Evolutionary conservation across 2,113 vertebrate genomes (phyloP).

Genomic region (sheep (Ovis aries)): ARS-UI_Ramb_v3.0 NC_056056.1:45776501-45777000

Average conservation of each 20-base stretch:
- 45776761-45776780: constrained; percentile 47
- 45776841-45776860: constrained; percentile 60
- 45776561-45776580: background rate
- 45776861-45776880: constrained; percentile 58
- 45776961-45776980: background rate
- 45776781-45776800: constrained; percentile 36
- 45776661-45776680: background rate
- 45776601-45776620: constrained; percentile 12
- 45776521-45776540: constrained; percentile 55
- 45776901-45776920: constrained; percentile 13
- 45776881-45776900: constrained; percentile 59
- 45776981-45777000: background rate
- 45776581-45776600: constrained; percentile 63
- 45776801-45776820: constrained; percentile 58
- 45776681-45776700: constrained; percentile 30
- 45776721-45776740: constrained; percentile 5
- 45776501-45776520: constrained; percentile 32
- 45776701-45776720: constrained; percentile 3
- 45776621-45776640: constrained; percentile 35
- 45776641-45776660: constrained; percentile 68
- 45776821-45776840: constrained; percentile 71
- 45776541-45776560: background rate
- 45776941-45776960: constrained; percentile 4
- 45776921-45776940: constrained; percentile 8
- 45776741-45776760: constrained; percentile 28